phyloP scores from a whole-genome alignment of 2,888 invertebrate species.

The Drosophila quasianomalipes region DNA sequence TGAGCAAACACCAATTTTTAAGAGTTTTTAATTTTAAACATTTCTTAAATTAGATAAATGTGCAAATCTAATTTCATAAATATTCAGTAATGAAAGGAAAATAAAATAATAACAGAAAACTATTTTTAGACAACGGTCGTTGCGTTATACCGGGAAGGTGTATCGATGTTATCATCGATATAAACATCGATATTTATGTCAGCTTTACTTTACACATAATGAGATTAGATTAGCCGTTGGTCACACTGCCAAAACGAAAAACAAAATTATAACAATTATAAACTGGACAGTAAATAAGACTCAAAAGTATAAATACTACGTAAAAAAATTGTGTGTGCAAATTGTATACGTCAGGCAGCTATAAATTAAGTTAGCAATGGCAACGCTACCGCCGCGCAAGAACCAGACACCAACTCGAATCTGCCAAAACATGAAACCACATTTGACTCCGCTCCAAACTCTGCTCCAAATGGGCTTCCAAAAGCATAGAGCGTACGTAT shows the following conservation, averaged over 20 bases:
- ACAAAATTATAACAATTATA: slow-evolving; percentile 37
- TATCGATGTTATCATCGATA: background rate
- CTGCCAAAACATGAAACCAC: slow-evolving; percentile 87
- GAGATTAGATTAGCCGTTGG: slow-evolving; percentile 17
- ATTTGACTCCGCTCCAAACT: slow-evolving; percentile 92
- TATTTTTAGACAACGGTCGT: background rate
- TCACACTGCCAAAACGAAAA: slow-evolving; percentile 55
- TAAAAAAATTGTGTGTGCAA: background rate
- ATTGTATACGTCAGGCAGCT: slow-evolving; percentile 3
- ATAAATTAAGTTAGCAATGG: slow-evolving; percentile 86
- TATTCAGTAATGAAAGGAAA: background rate
- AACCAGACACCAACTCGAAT: slow-evolving; percentile 90
- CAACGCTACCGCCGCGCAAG: slow-evolving; percentile 91
- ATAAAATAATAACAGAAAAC: background rate
- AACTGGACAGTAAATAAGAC: slow-evolving; percentile 7
- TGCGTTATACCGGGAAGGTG: background rate
- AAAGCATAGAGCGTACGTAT: slow-evolving; percentile 93
- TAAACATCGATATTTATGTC: background rate
- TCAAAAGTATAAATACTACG: background rate
- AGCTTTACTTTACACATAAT: slow-evolving; percentile 1
- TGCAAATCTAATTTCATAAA: background rate
- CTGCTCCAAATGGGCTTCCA: slow-evolving; percentile 95
- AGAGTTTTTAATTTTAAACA: background rate
- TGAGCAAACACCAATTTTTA: background rate
- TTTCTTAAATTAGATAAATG: background rate